Evolutionary conservation across 2,888 invertebrate species (phyloP).

Genomic region (Nymphalis c-album): DNA sequence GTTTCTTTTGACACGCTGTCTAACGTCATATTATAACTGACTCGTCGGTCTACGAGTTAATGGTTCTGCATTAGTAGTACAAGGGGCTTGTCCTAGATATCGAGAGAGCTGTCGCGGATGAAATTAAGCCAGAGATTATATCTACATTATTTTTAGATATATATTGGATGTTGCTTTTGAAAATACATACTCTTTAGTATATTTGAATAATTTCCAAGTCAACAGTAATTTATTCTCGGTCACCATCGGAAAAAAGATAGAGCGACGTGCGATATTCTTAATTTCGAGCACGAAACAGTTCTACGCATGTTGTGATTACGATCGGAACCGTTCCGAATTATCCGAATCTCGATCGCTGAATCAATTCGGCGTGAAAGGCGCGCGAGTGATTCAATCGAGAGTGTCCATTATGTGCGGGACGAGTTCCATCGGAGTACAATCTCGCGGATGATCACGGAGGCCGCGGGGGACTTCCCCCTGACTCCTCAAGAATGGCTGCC

Average conservation of each 20-base stretch:
- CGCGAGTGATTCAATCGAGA: constrained; percentile 65
- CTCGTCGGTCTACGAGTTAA: no score
- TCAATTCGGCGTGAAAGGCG: constrained; percentile 62
- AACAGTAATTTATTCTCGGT: no score
- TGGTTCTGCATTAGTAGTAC: no score
- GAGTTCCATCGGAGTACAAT: constrained; percentile 60
- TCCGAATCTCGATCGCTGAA: constrained; percentile 52
- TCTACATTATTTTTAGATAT: no score
- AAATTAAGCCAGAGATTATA: no score
- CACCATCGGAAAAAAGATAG: background rate
- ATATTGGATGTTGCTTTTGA: no score
- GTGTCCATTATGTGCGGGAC: constrained; percentile 62
- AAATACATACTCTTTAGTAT: no score
- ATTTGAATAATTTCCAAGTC: no score
- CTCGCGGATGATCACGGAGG: constrained; percentile 53
- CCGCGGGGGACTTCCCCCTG: constrained; percentile 28
- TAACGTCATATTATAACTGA: no score
- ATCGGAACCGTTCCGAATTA: constrained; percentile 4
- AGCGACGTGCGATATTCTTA: background rate
- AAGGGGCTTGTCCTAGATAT: no score
- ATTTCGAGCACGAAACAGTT: background rate
- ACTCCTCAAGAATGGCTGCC: constrained; percentile 53
- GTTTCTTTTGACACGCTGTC: background rate
- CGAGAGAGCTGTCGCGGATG: no score
- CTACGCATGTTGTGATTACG: constrained; percentile 1